A percentile compares a stretch with the other conserved stretches of the same genome.
Conservation (phyloP, 2,888 invertebrate genomes). For the Stenolophus ochropezus region DNA sequence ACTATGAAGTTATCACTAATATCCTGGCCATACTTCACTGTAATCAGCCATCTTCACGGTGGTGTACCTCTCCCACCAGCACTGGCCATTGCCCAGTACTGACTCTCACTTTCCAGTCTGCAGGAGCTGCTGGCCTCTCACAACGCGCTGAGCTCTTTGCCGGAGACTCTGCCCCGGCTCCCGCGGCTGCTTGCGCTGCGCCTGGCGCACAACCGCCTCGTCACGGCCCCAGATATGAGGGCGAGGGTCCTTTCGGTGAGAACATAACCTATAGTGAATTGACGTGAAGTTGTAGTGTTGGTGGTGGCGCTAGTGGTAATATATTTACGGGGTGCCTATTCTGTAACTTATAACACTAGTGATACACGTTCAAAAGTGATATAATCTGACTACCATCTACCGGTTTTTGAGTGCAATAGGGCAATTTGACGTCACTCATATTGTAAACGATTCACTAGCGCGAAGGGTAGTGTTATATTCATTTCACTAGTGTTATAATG, state of each 20-base stretch:
- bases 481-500: too few species aligned
- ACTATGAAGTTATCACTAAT: neutral
- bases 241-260: slow-evolving; percentile 76
- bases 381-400: too few species aligned
- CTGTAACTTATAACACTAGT: too few species aligned
- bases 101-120: slow-evolving; percentile 74
- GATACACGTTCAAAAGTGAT: too few species aligned
- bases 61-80: neutral
- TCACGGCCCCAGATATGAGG: slow-evolving; percentile 77
- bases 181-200: slow-evolving; percentile 78
- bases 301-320: neutral
- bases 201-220: slow-evolving; percentile 77
- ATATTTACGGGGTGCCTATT: too few species aligned
- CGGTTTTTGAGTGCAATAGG: too few species aligned
- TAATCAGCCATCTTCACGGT: neutral
- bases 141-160: slow-evolving; percentile 81
- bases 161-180: slow-evolving; percentile 77
- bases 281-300: neutral
- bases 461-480: too few species aligned
- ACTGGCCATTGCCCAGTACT: neutral
- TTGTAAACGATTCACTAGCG: too few species aligned
- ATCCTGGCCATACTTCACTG: neutral
- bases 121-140: slow-evolving; percentile 83
- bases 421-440: too few species aligned
- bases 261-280: slow-evolving; percentile 59